Evolutionary conservation across 2,888 invertebrate genomes (phyloP).

Genomic region (Notodonta dromedarius): DNA sequence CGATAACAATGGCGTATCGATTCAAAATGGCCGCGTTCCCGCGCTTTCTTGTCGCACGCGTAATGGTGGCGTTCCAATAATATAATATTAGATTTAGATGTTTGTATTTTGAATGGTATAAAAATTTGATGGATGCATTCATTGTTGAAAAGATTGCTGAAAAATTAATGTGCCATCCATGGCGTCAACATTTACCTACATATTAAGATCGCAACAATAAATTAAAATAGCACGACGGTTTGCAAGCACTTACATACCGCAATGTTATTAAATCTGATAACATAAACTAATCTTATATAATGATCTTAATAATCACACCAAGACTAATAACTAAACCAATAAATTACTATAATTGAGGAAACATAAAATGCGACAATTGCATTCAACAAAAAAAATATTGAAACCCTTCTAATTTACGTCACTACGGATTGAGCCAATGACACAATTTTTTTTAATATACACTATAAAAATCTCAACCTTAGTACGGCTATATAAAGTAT

Average conservation of each 20-base stretch:
- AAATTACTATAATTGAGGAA: constrained; percentile 1
- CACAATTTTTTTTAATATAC: not conserved
- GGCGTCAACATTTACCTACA: no score
- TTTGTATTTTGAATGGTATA: constrained; percentile 16
- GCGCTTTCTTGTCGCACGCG: constrained; percentile 54
- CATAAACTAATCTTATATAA: no score
- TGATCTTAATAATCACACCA: not conserved
- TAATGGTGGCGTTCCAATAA: constrained; percentile 30
- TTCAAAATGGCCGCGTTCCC: constrained; percentile 59
- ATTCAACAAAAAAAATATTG: not conserved
- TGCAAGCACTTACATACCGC: no score
- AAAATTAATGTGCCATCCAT: no score
- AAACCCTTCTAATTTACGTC: constrained; percentile 2
- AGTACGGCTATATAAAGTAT: constrained; percentile 12
- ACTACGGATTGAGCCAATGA: not conserved
- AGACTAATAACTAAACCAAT: not conserved
- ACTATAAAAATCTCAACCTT: constrained; percentile 8
- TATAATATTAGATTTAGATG: constrained; percentile 18
- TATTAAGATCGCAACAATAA: no score
- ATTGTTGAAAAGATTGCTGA: no score
- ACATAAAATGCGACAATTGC: not conserved
- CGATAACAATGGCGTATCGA: constrained; percentile 49
- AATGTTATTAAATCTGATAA: no score
- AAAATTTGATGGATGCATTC: no score
- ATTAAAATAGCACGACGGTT: no score